A percentile compares a stretch with the other conserved stretches of the same genome.
Evolutionary conservation across 2,113 vertebrate genomes (phyloP).

Genomic region (Rhinolophus ferrumequinum): DNA sequence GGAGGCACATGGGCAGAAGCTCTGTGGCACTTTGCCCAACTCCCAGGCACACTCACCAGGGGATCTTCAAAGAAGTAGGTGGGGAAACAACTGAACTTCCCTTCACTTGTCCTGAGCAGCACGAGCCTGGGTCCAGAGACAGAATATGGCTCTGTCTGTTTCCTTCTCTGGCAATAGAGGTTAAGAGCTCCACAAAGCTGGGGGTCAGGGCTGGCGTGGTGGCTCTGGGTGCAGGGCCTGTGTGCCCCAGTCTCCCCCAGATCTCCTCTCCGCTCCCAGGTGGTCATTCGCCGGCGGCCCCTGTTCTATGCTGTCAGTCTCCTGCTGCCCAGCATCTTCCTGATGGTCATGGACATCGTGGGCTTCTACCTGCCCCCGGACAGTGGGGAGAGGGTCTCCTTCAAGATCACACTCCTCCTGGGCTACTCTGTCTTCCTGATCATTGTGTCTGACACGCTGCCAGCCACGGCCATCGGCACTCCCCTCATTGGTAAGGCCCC

Average conservation of each 20-base stretch:
- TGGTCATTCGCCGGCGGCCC: slow-evolving; percentile 96
- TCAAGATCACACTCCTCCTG: slow-evolving; percentile 98
- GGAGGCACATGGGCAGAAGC: rapidly evolving
- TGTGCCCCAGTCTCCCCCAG: too few species aligned
- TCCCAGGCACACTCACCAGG: too few species aligned
- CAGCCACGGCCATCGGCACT: slow-evolving; percentile 95
- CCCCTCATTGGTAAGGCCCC: slow-evolving; percentile 91
- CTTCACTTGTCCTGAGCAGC: background rate
- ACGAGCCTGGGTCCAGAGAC: background rate
- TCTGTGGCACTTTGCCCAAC: background rate
- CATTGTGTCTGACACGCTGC: slow-evolving; percentile 96
- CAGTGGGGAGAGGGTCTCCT: slow-evolving; percentile 97
- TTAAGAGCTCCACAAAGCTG: background rate
- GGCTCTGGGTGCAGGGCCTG: background rate
- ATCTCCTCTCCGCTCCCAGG: slow-evolving; percentile 81
- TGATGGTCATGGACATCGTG: slow-evolving; percentile 98
- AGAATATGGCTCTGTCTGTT: background rate
- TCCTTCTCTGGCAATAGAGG: background rate
- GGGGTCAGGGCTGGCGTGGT: too few species aligned
- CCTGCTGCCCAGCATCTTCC: slow-evolving; percentile 96
- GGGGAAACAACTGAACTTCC: background rate
- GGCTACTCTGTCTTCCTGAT: slow-evolving; percentile 99
- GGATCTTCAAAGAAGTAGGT: rapidly evolving
- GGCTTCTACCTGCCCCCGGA: slow-evolving; percentile 98
- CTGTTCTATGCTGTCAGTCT: slow-evolving; percentile 96